Conservation (phyloP, 1,140 invertebrate species). For the Eubasilissa regina region DNA sequence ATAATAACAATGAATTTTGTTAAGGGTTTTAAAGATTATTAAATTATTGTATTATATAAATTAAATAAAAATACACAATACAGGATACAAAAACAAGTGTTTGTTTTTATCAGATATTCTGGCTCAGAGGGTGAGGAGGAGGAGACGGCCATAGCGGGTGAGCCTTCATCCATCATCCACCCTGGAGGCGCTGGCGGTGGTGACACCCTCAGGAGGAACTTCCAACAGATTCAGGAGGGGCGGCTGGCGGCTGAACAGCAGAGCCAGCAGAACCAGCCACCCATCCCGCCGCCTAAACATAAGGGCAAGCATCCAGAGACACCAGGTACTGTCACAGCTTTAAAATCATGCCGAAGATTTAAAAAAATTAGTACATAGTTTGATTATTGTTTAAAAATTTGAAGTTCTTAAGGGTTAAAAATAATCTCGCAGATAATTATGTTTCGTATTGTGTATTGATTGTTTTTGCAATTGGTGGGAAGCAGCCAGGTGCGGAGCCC, state of each 20-base stretch:
- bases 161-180: conserved; percentile 89
- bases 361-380: no score
- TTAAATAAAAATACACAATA: no score
- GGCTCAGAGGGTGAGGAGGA: conserved; percentile 93
- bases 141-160: conserved; percentile 86
- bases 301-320: conserved; percentile 72
- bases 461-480: no score
- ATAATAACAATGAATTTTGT: no score
- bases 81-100: no score
- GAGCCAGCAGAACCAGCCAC: conserved; percentile 65
- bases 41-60: no score
- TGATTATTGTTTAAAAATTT: no score
- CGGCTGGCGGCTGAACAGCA: conserved; percentile 73
- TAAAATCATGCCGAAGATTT: not conserved
- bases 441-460: no score
- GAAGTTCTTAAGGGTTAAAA: no score
- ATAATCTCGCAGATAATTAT: no score
- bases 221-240: conserved; percentile 97
- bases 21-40: no score
- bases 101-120: conserved; percentile 75
- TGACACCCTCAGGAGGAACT: conserved; percentile 94
- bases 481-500: no score
- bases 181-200: conserved; percentile 88
- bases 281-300: conserved; percentile 73
- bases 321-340: conserved; percentile 63